A percentile compares a stretch with the other conserved stretches of the same genome.
Conservation (phyloP, 2,113 vertebrate genomes). For the Antigone vipio region DNA sequence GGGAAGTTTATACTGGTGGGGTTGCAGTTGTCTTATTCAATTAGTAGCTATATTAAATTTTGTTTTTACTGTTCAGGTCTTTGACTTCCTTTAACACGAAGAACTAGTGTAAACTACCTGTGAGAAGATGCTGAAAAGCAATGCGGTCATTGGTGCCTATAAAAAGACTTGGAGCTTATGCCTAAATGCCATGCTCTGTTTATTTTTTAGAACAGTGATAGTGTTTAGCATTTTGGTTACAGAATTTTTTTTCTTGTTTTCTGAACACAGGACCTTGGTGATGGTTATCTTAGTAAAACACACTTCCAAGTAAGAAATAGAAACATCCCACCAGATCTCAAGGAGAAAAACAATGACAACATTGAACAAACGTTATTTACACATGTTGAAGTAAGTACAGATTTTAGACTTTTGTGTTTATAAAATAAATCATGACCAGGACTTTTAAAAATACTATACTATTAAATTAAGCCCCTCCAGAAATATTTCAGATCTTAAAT, state of each 20-base stretch:
- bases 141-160: background rate
- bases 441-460: background rate
- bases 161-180: constrained; percentile 16
- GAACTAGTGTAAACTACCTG: background rate
- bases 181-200: background rate
- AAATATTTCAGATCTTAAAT: background rate
- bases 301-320: constrained; percentile 58
- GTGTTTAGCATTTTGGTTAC: background rate
- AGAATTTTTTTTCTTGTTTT: constrained; percentile 36
- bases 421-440: background rate
- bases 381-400: constrained; percentile 69
- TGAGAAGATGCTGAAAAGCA: background rate
- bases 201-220: constrained; percentile 15
- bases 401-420: background rate
- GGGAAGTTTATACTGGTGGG: background rate
- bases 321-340: background rate
- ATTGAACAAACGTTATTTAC: background rate
- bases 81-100: background rate
- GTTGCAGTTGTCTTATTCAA: background rate
- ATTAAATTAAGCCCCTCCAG: background rate
- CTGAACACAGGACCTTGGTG: constrained; percentile 68
- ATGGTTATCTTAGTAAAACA: constrained; percentile 78
- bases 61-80: background rate
- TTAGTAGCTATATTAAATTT: background rate
- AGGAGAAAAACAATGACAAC: background rate